Base-by-base conservation (phyloP, 2,113 vertebrate genomes). In the Brienomyrus longianalis region DNA sequence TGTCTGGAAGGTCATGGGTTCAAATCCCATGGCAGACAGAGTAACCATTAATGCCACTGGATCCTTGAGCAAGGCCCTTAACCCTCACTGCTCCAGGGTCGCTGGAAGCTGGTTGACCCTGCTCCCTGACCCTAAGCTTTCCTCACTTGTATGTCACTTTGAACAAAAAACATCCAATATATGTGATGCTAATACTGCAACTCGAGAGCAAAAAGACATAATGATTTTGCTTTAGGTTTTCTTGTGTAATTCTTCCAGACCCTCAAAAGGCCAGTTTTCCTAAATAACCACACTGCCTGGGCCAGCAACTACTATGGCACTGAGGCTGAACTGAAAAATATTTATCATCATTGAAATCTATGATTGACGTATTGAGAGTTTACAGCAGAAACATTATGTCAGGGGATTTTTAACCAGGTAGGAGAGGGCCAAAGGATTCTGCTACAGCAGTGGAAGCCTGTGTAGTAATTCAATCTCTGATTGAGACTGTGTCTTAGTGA, bases 391-490 rank as follows among this genome's bases (percentile, higher is more conserved):
- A 90, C 87, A 89, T 84, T 88, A 54, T 70, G 35, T 39, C 52
- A 48, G 84, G 89, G 50, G 66, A 74, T 74, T 89, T 90, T 70
- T 87, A 86, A 70, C 89, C 74, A 92, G 80, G 59, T 85, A 77
- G 89, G 52, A n/a, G 27, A 59, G 56, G 90, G 90, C 90, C 86
- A 90, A 90, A 39, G 80, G 48, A 80, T 83, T 85, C 31, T 59
- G 6, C 66, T 66, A 70, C n/a, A 74, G 80, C 47, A 54, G 83
- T 59, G 84, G 83, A 48, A 88, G 91, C 86, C 87, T 74, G 77
- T 59, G 74, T 59, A 90, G 92, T 93, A 91, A 92, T 70, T 31
- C 89, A 90, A 90, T 87, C 90, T 90, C 48, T 39, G 86, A 87
- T 86, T 70, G 86, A 86, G 48, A 80, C 27, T 51, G 87, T 56